These are phyloP conservation scores for Emydocephalus ijimae DNA, from an alignment of 2,113 vertebrate genomes.

Conservation along the genomic window DNA sequence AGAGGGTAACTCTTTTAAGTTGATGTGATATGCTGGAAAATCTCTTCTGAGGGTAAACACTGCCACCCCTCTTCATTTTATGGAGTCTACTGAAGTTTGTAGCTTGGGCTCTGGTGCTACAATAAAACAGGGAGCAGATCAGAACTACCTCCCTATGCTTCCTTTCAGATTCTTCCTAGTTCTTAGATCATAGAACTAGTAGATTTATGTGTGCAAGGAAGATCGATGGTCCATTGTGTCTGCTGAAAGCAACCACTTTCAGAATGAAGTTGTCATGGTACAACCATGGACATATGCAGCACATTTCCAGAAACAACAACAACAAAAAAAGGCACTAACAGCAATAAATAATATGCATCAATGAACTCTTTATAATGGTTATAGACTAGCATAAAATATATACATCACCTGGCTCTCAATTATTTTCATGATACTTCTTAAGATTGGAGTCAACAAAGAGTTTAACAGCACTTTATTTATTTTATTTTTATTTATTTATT, in stretches of 20 bases:
- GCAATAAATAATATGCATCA: neutral
- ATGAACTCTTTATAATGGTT: neutral
- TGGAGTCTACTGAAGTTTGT: conserved; percentile 25
- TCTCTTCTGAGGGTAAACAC: conserved; percentile 20
- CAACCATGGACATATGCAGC: conserved; percentile 1
- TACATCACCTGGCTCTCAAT: conserved; percentile 18
- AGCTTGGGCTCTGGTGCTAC: neutral
- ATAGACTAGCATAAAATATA: neutral
- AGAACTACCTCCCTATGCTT: neutral
- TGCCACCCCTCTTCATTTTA: conserved; percentile 30
- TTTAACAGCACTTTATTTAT: neutral
- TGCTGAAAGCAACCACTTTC: conserved; percentile 39
- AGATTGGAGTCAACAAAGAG: neutral
- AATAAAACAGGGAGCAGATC: neutral
- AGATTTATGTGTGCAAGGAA: conserved; percentile 31
- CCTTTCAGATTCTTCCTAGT: conserved; percentile 32
- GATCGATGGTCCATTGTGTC: conserved; percentile 21
- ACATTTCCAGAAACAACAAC: neutral
- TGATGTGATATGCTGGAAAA: conserved; percentile 46
- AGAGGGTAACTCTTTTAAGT: conserved; percentile 37
- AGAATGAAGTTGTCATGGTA: neutral
- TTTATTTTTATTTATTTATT: too few relatives aligned
- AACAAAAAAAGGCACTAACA: neutral
- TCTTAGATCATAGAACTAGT: conserved; percentile 29
- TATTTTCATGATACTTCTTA: conserved; percentile 28